phyloP scores from a whole-genome alignment of 2,113 vertebrate genomes.

The Pituophis catenifer region DNA sequence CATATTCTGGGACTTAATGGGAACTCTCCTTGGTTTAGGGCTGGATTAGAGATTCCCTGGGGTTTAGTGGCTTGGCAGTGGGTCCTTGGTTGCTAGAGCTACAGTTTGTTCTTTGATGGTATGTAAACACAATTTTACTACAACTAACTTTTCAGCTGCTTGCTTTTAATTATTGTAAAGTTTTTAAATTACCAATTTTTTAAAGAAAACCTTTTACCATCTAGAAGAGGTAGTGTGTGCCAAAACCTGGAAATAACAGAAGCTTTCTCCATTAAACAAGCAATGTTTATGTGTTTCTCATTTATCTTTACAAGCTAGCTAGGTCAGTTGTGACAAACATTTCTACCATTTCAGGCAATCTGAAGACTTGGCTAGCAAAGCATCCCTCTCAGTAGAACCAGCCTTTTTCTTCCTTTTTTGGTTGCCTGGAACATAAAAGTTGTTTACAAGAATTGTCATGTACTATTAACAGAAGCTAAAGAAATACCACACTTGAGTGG shows the following conservation, averaged over 20 bases:
- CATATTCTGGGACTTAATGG: background rate
- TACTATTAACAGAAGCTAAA: conserved; percentile 21
- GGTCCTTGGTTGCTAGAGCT: background rate
- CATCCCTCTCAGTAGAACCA: background rate
- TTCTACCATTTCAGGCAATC: conserved; percentile 11
- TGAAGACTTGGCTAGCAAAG: conserved; percentile 17
- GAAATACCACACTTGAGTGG: background rate
- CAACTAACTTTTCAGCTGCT: background rate
- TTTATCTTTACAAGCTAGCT: background rate
- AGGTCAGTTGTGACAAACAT: background rate
- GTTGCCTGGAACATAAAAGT: conserved; percentile 36
- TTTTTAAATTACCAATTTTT: background rate
- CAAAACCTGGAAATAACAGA: background rate
- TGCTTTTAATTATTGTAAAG: background rate
- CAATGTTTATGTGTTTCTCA: background rate
- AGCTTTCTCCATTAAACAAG: background rate
- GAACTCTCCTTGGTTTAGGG: background rate
- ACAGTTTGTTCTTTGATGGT: background rate
- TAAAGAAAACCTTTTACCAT: background rate
- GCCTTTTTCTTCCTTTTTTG: conserved; percentile 43
- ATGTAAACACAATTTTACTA: conserved; percentile 3
- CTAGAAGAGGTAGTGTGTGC: background rate
- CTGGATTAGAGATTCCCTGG: background rate
- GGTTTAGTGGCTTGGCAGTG: background rate
- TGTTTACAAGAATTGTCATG: conserved; percentile 32